Evolutionary conservation across 23 tunicate species (phyloP).

Genomic region (Trididemnum nubilum): DNA sequence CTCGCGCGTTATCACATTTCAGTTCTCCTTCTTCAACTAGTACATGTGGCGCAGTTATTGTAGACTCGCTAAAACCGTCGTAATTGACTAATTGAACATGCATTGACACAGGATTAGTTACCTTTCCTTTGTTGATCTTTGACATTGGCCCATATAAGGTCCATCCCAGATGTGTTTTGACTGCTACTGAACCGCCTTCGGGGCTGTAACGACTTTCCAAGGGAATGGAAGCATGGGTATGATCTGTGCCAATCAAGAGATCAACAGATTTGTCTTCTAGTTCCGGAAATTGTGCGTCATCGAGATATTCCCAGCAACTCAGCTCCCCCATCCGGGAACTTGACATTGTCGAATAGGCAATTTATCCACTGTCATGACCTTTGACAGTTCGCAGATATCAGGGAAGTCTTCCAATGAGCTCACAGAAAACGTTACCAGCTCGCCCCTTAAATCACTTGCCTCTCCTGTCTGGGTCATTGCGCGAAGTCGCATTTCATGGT

Average conservation of each 20-base stretch:
- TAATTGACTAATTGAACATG: background rate
- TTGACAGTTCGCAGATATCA: background rate
- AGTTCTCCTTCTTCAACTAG: background rate
- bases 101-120: background rate
- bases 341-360: background rate
- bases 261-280: constrained; percentile 4
- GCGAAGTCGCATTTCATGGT: background rate
- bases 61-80: background rate
- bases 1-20: background rate
- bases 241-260: background rate
- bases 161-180: constrained; percentile 10
- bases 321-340: background rate
- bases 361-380: background rate
- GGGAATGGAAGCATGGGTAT: background rate
- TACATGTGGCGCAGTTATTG: background rate
- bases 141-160: background rate
- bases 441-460: background rate
- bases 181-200: background rate
- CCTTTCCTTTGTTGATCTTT: background rate
- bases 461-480: background rate
- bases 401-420: background rate
- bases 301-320: background rate
- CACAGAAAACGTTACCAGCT: background rate
- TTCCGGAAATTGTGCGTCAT: background rate
- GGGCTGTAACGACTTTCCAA: background rate